Evolutionary conservation across 2,113 vertebrate genomes (phyloP).

Genomic region (Nannobrachium achirus): DNA sequence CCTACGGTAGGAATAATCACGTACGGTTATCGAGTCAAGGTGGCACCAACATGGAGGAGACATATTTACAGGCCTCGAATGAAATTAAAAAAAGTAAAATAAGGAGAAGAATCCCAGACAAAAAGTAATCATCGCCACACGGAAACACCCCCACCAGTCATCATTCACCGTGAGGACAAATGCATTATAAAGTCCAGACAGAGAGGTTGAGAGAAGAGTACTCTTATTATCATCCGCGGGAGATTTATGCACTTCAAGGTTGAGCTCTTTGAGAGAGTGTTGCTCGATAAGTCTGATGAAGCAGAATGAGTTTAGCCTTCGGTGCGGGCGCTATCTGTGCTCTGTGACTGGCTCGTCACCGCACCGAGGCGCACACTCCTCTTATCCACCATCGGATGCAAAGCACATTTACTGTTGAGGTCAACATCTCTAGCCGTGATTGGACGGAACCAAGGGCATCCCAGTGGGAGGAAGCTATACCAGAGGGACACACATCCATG

Average conservation of each 20-base stretch:
- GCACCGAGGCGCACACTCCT: slow-evolving; percentile 9
- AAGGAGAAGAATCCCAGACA: slow-evolving; percentile 47
- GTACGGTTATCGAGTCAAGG: slow-evolving; percentile 13
- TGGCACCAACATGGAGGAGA: slow-evolving; percentile 52
- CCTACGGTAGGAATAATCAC: no score
- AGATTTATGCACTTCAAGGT: slow-evolving; percentile 74
- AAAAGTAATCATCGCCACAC: slow-evolving; percentile 54
- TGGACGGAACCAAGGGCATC: slow-evolving; percentile 73
- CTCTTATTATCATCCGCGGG: slow-evolving; percentile 65
- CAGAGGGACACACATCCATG: slow-evolving; percentile 39
- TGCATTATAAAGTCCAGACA: slow-evolving; percentile 60
- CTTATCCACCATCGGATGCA: slow-evolving; percentile 53
- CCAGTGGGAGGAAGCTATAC: slow-evolving; percentile 35
- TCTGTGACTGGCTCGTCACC: slow-evolving; percentile 20
- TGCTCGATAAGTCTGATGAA: slow-evolving; percentile 72
- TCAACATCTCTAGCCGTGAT: slow-evolving; percentile 66
- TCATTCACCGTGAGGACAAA: slow-evolving; percentile 62
- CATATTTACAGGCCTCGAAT: slow-evolving; percentile 5
- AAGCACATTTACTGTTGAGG: slow-evolving; percentile 70
- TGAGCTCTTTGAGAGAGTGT: slow-evolving; percentile 66
- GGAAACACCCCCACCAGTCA: slow-evolving; percentile 29
- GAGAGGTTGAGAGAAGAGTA: slow-evolving; percentile 52
- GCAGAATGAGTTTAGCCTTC: slow-evolving; percentile 75
- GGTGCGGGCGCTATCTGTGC: slow-evolving; percentile 41
- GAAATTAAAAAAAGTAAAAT: no score